phyloP scores from a whole-genome alignment of 2,888 invertebrate genomes.

The Cremastobaeus sp. region DNA sequence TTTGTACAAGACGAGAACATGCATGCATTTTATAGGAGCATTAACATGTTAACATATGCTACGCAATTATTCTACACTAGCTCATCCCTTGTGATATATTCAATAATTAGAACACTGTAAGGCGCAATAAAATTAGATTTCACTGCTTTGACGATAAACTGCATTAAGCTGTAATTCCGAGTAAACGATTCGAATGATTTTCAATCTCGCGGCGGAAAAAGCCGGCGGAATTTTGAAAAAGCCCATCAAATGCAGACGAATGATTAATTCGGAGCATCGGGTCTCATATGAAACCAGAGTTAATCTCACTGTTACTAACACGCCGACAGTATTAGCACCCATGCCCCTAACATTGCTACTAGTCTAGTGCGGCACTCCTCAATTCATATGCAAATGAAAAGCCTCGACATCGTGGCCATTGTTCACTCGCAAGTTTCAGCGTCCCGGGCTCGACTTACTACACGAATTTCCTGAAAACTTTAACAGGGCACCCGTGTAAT shows the following conservation, averaged over 20 bases:
- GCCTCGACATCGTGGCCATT: conserved; percentile 73
- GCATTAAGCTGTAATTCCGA: no score
- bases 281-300: conserved; percentile 61
- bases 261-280: conserved; percentile 64
- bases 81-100: background rate
- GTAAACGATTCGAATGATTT: no score
- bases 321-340: conserved; percentile 57
- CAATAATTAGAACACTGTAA: background rate
- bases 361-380: conserved; percentile 62
- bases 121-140: background rate
- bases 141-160: no score
- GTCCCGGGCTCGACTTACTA: conserved; percentile 76
- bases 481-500: conserved; percentile 72
- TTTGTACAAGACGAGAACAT: background rate
- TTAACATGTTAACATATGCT: background rate
- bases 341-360: conserved; percentile 48
- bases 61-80: background rate
- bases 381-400: conserved; percentile 78
- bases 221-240: no score
- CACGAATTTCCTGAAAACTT: conserved; percentile 77
- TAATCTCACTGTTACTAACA: conserved; percentile 61
- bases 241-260: no score
- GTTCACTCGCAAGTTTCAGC: conserved; percentile 72
- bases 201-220: background rate
- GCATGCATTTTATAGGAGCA: background rate